A percentile compares a stretch with the other conserved stretches of the same genome.
Evolutionary conservation across 2,113 vertebrate genomes (phyloP).

Genomic region (western clawed frog (Xenopus tropicalis)): UCB_Xtro_10.0 CM004446.2:124155001-124155500

Average conservation of each 20-base stretch:
- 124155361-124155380: too few relatives aligned
- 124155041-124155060: constrained; percentile 40
- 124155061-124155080: constrained; percentile 44
- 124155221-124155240: constrained; percentile 66
- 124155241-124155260: constrained; percentile 56
- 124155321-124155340: constrained; percentile 15
- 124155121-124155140: not conserved
- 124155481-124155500: too few relatives aligned
- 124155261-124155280: constrained; percentile 74
- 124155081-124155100: constrained; percentile 51
- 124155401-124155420: too few relatives aligned
- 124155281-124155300: constrained; percentile 90
- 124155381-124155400: too few relatives aligned
- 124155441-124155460: too few relatives aligned
- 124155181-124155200: constrained; percentile 38
- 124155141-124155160: not conserved
- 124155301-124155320: constrained; percentile 85
- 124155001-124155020: constrained; percentile 85
- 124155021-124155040: constrained; percentile 57
- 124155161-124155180: not conserved
- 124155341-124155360: too few relatives aligned
- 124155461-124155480: too few relatives aligned
- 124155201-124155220: constrained; percentile 78
- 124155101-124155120: not conserved
- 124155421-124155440: too few relatives aligned